Evolutionary conservation across 1,140 invertebrate genomes (phyloP), one percentile per base, ranked within the genome.

Genomic region (Drosophila azteca): DNA sequence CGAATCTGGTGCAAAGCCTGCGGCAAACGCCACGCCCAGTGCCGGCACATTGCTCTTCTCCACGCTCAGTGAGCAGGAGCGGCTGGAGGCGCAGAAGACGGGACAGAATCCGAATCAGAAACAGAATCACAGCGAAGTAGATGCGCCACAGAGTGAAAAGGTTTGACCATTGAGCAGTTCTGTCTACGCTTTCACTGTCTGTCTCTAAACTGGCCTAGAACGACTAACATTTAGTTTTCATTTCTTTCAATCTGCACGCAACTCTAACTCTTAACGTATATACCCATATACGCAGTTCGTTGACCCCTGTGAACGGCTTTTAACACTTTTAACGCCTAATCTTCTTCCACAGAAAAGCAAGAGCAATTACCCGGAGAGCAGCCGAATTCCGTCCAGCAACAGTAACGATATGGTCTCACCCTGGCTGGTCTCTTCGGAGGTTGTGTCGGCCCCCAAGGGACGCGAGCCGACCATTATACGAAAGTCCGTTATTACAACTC

Each of bases 401-500:
- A 88, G 61, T 74, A 92, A 92, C 93, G 90, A 90, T 52, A 91
- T 91, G 94, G 65, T 94, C 92, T 94, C 96, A 55, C 96, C 96
- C 5, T 97, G 96, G 96, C 92, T 96, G 60, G 96, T 97, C 7
- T 95, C 95, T 15, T 95, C 95, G 52, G 94, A 95, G 73, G 93
- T 94, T 11, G 94, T 94, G 58, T 94, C 94, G 58, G 93, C 94
- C 58, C 93, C 94, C 5, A 94, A 94, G 62, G 93, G 94, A 55
- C 94, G 94, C 51, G 94, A 95, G 81, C 94, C 94, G 54, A 93
- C 95, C 69, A 95, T 96, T 62, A 95, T 95, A 58, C 93, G 95
- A 72, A 96, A 96, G 93, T 96, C 96, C 64, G 96, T 97, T 77
- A 96, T 97, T 70, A 97, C 96, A 67, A 97, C 96, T 67, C 96